Base-by-base conservation (phyloP, 1,140 invertebrate species). In the Zaprionus africanus region DNA sequence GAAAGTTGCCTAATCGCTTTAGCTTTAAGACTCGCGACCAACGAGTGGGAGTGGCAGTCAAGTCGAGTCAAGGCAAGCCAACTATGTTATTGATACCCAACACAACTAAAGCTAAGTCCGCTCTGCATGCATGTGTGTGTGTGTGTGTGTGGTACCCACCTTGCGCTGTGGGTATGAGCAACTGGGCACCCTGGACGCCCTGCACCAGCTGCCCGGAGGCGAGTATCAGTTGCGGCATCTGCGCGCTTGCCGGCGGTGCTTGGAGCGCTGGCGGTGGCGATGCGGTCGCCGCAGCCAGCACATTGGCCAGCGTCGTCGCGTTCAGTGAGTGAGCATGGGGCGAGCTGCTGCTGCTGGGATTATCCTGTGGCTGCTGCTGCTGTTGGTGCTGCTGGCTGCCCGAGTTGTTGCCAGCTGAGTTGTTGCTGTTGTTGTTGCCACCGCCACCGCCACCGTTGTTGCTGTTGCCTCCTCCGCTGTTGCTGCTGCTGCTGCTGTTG, bases 141-240 rank as follows among this genome's bases (percentile, higher is more conserved):
- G n/a, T 28, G 9, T 41, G 41, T 19, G 60, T 28, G 56, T 51
- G 12, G 41, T 38, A 77, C 78, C 79, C 94, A 98, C 98, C 97
- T 95, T 98, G 97, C 43, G 97, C 97, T 19, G 97, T 98, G 53
- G 98, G 98, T 93, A 99, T 98, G 69, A 98, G 95, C 63, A 98
- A 95, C 93, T 98, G 97, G 71, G 97, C 97, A 11, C 97, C 97
- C 93, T 98, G 97, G 79, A 98, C 97, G 66, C 97, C 97, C 93
- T 98, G 97, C 58, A 97, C 96, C 82, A 98, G 95, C 93, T 98
- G 97, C 71, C 97, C 97, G 68, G 97, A 98, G 54, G 97, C 97
- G 78, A 98, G 94, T 91, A 98, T 98, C 79, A 93, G 82, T 77
- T 92, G 92, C 67, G 92, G 92, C 92, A 93, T 92, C 76, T 93